Evolutionary conservation across 2,888 invertebrate genomes (phyloP).

Genomic region (Sarcophaga subvicina): DNA sequence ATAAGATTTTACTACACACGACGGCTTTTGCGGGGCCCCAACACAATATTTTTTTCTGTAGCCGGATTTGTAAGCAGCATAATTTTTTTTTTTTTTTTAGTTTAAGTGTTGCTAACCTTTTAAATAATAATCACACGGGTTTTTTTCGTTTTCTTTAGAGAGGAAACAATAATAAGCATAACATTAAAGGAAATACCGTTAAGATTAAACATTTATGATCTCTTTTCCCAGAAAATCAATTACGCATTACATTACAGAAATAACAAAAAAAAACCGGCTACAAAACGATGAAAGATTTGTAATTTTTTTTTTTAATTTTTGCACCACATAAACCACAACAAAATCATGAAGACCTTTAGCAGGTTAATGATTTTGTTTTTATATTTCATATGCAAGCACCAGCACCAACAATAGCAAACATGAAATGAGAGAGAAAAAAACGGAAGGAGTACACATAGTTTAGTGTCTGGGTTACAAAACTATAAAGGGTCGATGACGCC

Average conservation of each 20-base stretch:
- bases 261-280: background rate
- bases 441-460: slow-evolving; percentile 66
- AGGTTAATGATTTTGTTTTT: slow-evolving; percentile 48
- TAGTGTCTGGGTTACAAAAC: slow-evolving; percentile 67
- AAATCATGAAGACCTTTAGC: slow-evolving; percentile 4
- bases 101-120: background rate
- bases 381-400: background rate
- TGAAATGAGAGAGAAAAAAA: slow-evolving; percentile 22
- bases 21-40: background rate
- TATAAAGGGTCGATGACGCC: slow-evolving; percentile 69
- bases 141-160: too few relatives aligned
- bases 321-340: background rate
- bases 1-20: slow-evolving; percentile 18
- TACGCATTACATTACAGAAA: slow-evolving; percentile 20
- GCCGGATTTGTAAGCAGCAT: too few relatives aligned
- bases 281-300: background rate
- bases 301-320: background rate
- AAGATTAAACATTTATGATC: slow-evolving; percentile 8
- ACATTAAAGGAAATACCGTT: background rate
- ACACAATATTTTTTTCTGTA: background rate
- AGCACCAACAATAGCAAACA: background rate
- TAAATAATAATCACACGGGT: background rate
- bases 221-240: slow-evolving; percentile 39
- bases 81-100: too few relatives aligned
- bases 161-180: too few relatives aligned